Base-by-base conservation (phyloP, 37 sponge, comb jelly and placozoan genomes). In the Agelas oroides region DNA sequence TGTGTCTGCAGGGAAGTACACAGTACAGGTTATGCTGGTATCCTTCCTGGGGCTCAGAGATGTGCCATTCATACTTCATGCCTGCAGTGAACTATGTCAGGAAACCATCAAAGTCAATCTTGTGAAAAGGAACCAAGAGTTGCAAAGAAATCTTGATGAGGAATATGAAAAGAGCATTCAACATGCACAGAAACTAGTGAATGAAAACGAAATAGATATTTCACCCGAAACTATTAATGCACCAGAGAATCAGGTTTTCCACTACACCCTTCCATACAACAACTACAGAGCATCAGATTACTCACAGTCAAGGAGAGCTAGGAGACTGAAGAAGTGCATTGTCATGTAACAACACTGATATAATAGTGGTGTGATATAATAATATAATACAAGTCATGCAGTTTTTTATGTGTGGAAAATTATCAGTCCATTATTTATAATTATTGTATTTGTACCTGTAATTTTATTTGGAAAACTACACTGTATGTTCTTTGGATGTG, bases 111-210 rank as follows among this genome's bases (percentile, higher is more conserved):
- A 25, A 2, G 37, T 64, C 2, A n/a, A 61, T 0, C 73, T 75
- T 27, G 27, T 53, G 19, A 33, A 82, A 33, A 35, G 13, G 53
- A 77, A 89, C 17, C 28, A 20, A 11, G 72, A 77, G 38, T 57
- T 68, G 17, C 78, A 79, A 30, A 36, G 64, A 27, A 46, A 76
- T 25, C 53, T 78, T 0, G 94, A 93, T n/a, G 28, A 30, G 53
- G 79, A 89, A 30, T 93, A 93, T 67, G 84, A 93, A 40, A 59
- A 77, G 24, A 82, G 23, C 40, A 74, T 88, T 37, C 65, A 36
- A 31, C n/a, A 82, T 11, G 93, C 93, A 79, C 53, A 53, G 40
- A 35, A 62, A 62, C 40, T 59, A 21, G 41, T 53, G 8, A 53
- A 76, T 21, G 14, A 38, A 24, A 28, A 23, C 38, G 65, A 64